Conservation (phyloP, 2,888 invertebrate genomes). For the Junonia oenone region DNA sequence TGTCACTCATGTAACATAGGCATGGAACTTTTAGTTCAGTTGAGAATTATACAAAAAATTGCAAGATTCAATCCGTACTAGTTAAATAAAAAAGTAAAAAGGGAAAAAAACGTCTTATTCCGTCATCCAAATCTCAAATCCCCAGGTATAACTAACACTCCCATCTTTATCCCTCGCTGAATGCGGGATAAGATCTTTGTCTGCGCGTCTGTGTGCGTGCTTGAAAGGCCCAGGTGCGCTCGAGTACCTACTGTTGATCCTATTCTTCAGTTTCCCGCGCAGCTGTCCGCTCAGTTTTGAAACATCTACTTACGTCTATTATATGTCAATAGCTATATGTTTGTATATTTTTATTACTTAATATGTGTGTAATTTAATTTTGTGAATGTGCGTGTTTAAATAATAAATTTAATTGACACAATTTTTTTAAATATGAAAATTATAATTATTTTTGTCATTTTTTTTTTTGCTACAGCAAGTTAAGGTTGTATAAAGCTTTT, state of each 20-base stretch:
- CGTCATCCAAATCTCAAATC: constrained; percentile 1
- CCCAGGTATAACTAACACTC: constrained; percentile 1
- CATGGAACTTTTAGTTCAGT: too few relatives aligned
- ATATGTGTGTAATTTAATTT: too few relatives aligned
- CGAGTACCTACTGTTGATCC: constrained; percentile 16
- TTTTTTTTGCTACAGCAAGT: too few relatives aligned
- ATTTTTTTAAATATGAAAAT: too few relatives aligned
- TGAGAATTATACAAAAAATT: neutral
- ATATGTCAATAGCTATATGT: neutral
- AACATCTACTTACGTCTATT: neutral
- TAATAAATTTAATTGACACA: neutral
- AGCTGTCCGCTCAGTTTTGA: neutral
- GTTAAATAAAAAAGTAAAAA: neutral
- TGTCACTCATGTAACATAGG: too few relatives aligned
- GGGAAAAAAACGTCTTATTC: neutral
- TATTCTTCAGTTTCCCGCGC: constrained; percentile 15
- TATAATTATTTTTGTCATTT: too few relatives aligned
- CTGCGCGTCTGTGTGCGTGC: constrained; percentile 4
- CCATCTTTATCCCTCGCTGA: neutral
- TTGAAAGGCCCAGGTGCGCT: constrained; percentile 26
- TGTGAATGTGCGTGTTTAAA: too few relatives aligned
- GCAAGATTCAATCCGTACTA: neutral
- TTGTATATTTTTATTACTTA: neutral
- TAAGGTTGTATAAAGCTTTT: too few relatives aligned
- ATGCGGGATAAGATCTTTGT: constrained; percentile 7